Evolutionary conservation across 64 coral and sea anemone genomes (phyloP).

Genomic region (Stylophora pistillata): DNA sequence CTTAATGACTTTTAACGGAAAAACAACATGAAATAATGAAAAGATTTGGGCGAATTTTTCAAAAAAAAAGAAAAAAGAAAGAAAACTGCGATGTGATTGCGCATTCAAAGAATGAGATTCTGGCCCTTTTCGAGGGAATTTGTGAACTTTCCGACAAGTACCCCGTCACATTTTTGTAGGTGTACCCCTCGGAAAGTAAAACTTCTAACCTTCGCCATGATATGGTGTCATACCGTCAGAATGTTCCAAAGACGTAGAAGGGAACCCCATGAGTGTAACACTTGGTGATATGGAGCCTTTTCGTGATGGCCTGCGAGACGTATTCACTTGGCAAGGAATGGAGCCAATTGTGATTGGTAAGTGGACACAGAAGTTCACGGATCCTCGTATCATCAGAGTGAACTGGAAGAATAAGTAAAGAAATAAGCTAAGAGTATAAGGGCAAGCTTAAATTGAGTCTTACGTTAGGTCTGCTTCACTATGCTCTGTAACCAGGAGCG

Average conservation of each 20-base stretch:
- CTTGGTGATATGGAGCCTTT: background rate
- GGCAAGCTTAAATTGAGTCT: too few relatives aligned
- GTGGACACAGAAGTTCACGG: constrained; percentile 19
- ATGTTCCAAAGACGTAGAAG: constrained; percentile 14
- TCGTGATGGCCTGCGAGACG: background rate
- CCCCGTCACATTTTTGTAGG: too few relatives aligned
- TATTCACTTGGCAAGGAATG: background rate
- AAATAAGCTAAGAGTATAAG: background rate
- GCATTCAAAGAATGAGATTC: too few relatives aligned
- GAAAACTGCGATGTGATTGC: too few relatives aligned
- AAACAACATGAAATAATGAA: too few relatives aligned
- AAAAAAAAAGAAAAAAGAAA: too few relatives aligned
- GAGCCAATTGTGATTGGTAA: constrained; percentile 39
- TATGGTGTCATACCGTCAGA: background rate
- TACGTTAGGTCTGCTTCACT: too few relatives aligned
- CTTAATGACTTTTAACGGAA: too few relatives aligned
- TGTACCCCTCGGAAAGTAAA: background rate
- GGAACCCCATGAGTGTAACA: background rate
- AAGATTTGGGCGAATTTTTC: too few relatives aligned
- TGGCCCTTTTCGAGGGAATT: too few relatives aligned
- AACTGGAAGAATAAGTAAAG: background rate
- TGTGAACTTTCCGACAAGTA: too few relatives aligned
- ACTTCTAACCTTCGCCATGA: constrained; percentile 13
- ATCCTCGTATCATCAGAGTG: constrained; percentile 8
- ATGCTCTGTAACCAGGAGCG: too few relatives aligned